A percentile compares a stretch with the other conserved stretches of the same genome.
Conservation (phyloP, 92 coral and sea anemone species). For the Blastomussa wellsi region DNA sequence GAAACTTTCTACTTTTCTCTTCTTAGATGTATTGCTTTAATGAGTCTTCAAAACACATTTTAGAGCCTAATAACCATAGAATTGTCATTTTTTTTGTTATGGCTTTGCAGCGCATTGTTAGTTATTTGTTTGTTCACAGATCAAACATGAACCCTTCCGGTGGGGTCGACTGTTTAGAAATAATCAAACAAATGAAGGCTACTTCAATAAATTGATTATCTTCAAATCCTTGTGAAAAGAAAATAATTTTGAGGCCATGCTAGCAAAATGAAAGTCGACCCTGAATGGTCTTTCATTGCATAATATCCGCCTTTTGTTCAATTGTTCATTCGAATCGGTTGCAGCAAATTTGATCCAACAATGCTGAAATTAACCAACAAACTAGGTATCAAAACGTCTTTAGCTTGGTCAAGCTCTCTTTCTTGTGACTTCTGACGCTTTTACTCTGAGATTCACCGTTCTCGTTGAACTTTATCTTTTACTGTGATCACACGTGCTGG, state of each 20-base stretch:
- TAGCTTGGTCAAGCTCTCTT: too few species aligned
- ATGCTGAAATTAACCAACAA: too few species aligned
- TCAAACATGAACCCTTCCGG: constrained; percentile 11
- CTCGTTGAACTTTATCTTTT: too few species aligned
- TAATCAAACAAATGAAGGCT: not conserved
- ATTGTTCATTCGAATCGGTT: not conserved
- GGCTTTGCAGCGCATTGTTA: not conserved
- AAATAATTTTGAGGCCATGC: not conserved
- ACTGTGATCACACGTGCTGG: too few species aligned
- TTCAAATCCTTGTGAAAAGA: not conserved
- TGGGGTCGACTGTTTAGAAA: not conserved
- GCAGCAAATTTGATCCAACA: too few species aligned
- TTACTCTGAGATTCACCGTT: too few species aligned
- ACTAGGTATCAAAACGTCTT: too few species aligned
- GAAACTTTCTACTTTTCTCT: not conserved
- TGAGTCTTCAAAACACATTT: not conserved
- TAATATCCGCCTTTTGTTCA: not conserved
- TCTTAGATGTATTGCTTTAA: not conserved
- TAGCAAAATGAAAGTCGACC: not conserved
- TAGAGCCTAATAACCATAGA: not conserved
- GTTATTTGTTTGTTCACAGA: constrained; percentile 12
- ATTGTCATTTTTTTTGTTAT: not conserved
- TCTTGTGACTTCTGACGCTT: too few species aligned
- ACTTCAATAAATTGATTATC: constrained; percentile 14
- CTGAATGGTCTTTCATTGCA: not conserved